Evolutionary conservation across 2,113 vertebrate species (phyloP).

Genomic region (Cyanistes caeruleus): DNA sequence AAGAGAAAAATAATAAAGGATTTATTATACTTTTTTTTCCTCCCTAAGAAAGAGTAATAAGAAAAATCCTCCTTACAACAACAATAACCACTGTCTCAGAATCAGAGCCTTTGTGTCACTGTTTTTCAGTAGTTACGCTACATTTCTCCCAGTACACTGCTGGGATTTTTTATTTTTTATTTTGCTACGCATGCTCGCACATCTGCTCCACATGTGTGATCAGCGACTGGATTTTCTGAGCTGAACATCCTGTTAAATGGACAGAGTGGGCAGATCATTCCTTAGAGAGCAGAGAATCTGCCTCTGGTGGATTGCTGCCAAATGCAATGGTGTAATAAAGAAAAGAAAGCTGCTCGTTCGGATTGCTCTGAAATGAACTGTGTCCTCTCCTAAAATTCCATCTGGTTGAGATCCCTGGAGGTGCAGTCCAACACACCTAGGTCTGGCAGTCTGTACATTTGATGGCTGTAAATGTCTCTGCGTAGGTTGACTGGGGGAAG

Average conservation of each 20-base stretch:
- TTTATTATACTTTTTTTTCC: background rate
- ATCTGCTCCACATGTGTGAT: slow-evolving; percentile 85
- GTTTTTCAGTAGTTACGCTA: slow-evolving; percentile 80
- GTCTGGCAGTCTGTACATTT: slow-evolving; percentile 67
- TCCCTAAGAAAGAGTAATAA: slow-evolving; percentile 64
- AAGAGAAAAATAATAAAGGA: slow-evolving; percentile 67
- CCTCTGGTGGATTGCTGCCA: slow-evolving; percentile 79
- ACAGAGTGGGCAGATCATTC: slow-evolving; percentile 81
- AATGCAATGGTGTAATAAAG: slow-evolving; percentile 79
- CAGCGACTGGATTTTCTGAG: slow-evolving; percentile 73
- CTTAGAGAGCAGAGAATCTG: slow-evolving; percentile 78
- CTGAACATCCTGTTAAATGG: slow-evolving; percentile 82
- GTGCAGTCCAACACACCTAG: slow-evolving; percentile 74
- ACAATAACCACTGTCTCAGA: slow-evolving; percentile 72
- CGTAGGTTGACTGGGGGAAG: slow-evolving; percentile 53
- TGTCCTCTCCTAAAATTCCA: slow-evolving; percentile 82
- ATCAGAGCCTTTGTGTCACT: slow-evolving; percentile 70
- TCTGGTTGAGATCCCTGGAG: slow-evolving; percentile 76
- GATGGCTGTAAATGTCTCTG: slow-evolving; percentile 71
- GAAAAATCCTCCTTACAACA: slow-evolving; percentile 67
- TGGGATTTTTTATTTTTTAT: slow-evolving; percentile 78
- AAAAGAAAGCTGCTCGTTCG: slow-evolving; percentile 77
- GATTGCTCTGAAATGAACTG: slow-evolving; percentile 83
- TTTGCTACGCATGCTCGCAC: slow-evolving; percentile 78
- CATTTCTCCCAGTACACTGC: slow-evolving; percentile 76